phyloP scores from a whole-genome alignment of 2,113 vertebrate species.

The Corythornis madagascariensis region DNA sequence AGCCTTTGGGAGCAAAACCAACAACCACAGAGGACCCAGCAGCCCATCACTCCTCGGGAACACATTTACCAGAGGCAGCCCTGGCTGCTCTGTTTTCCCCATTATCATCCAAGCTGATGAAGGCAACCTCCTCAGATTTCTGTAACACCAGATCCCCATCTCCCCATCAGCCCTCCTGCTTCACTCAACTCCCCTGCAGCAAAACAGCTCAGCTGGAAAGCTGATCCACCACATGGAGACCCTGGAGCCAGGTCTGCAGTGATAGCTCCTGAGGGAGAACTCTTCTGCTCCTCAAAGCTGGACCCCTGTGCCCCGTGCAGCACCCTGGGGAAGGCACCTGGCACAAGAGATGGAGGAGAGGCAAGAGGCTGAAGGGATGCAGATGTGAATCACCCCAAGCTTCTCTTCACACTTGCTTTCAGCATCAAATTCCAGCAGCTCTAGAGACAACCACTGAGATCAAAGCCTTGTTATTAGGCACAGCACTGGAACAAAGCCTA shows the following conservation, averaged over 20 bases:
- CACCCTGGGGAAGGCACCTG: background rate
- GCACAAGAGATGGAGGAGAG: background rate
- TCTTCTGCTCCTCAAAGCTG: background rate
- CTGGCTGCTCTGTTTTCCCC: rapidly evolving
- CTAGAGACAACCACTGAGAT: background rate
- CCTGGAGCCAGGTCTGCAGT: rapidly evolving
- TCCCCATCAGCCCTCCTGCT: rapidly evolving
- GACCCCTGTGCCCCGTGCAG: rapidly evolving
- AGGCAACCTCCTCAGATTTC: background rate
- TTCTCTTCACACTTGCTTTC: background rate
- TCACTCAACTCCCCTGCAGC: background rate
- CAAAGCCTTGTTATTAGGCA: background rate
- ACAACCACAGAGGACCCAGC: background rate
- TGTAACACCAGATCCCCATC: rapidly evolving
- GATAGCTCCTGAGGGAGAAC: rapidly evolving
- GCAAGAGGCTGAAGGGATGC: background rate
- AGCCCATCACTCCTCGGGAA: background rate
- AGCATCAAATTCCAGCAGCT: background rate
- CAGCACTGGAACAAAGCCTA: background rate
- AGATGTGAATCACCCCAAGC: rapidly evolving
- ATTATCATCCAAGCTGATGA: rapidly evolving
- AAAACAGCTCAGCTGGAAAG: background rate
- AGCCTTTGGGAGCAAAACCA: background rate
- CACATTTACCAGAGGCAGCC: background rate
- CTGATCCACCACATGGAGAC: rapidly evolving